Percentiles rank a stretch among this genome's conserved stretches.
These are phyloP conservation scores for Agriopis leucophaearia DNA, from an alignment of 2,888 invertebrate species.

Conservation along the genomic window DNA sequence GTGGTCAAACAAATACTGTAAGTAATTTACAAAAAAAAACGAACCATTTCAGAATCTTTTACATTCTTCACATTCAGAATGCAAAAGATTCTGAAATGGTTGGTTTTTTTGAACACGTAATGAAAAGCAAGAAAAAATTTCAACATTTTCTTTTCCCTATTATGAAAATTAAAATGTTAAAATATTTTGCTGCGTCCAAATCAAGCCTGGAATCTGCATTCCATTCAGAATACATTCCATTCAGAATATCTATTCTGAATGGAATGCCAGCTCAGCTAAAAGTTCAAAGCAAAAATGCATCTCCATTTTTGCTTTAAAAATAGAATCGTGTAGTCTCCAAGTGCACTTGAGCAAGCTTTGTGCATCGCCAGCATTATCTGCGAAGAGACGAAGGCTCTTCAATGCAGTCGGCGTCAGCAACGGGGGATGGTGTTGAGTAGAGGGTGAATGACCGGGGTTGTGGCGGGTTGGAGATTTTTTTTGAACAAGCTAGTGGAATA, in stretches of 20 bases:
- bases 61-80: background rate
- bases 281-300: slow-evolving; percentile 55
- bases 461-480: slow-evolving; percentile 51
- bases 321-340: slow-evolving; percentile 62
- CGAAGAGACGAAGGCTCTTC: slow-evolving; percentile 54
- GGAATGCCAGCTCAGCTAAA: slow-evolving; percentile 3
- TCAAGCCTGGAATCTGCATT: slow-evolving; percentile 3
- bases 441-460: slow-evolving; percentile 50
- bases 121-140: background rate
- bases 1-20: too few species aligned
- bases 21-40: background rate
- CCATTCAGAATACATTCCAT: too few species aligned
- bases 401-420: slow-evolving; percentile 58
- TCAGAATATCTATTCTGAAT: slow-evolving; percentile 6
- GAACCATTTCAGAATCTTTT: background rate
- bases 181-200: background rate
- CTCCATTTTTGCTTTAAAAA: slow-evolving; percentile 68
- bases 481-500: slow-evolving; percentile 1
- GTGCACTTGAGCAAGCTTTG: slow-evolving; percentile 70
- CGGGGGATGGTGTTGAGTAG: slow-evolving; percentile 52
- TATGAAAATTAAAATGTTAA: too few species aligned
- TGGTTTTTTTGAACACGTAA: background rate
- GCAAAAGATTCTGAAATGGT: background rate
- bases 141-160: too few species aligned
- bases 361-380: slow-evolving; percentile 66